Percentiles rank a stretch among this genome's conserved stretches.
Conservation (phyloP, 2,113 vertebrate species). For the Ctenomys sociabilis region DNA sequence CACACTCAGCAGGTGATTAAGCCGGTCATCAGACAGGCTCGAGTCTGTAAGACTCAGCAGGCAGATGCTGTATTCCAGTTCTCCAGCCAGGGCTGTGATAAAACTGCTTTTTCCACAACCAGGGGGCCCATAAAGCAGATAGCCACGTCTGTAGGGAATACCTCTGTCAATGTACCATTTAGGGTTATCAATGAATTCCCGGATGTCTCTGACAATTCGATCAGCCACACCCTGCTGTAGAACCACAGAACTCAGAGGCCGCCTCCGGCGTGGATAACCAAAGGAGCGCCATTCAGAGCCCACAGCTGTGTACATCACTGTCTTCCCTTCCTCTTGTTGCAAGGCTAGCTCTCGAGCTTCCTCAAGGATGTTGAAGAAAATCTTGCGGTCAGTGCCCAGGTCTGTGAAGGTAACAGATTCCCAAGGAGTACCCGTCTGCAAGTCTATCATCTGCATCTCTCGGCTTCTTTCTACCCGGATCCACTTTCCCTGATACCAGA, state of each 20-base stretch:
- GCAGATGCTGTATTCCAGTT: constrained; percentile 98
- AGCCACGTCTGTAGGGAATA: constrained; percentile 98
- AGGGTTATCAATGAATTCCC: constrained; percentile 95
- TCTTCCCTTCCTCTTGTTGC: constrained; percentile 96
- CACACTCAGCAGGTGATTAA: constrained; percentile 96
- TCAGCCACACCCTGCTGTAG: constrained; percentile 91
- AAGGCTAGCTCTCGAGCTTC: constrained; percentile 96
- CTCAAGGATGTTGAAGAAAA: constrained; percentile 96
- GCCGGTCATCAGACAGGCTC: constrained; percentile 95
- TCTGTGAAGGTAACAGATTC: constrained; percentile 98
- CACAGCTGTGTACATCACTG: constrained; percentile 97
- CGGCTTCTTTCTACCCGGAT: constrained; percentile 95
- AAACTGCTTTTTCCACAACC: constrained; percentile 99
- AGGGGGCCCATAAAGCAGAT: constrained; percentile 96
- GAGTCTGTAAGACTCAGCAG: constrained; percentile 97
- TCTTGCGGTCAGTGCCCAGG: constrained; percentile 92
- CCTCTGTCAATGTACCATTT: constrained; percentile 99
- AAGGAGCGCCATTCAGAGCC: constrained; percentile 96
- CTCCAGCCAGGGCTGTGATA: constrained; percentile 97
- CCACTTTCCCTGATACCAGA: constrained; percentile 98
- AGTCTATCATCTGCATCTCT: constrained; percentile 97
- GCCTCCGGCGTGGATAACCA: constrained; percentile 93
- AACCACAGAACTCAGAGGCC: constrained; percentile 95
- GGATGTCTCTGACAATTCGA: constrained; percentile 93
- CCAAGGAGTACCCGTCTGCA: constrained; percentile 97